Conservation (phyloP, 2,888 invertebrate species). For the Caenorhabditis sp. region DNA sequence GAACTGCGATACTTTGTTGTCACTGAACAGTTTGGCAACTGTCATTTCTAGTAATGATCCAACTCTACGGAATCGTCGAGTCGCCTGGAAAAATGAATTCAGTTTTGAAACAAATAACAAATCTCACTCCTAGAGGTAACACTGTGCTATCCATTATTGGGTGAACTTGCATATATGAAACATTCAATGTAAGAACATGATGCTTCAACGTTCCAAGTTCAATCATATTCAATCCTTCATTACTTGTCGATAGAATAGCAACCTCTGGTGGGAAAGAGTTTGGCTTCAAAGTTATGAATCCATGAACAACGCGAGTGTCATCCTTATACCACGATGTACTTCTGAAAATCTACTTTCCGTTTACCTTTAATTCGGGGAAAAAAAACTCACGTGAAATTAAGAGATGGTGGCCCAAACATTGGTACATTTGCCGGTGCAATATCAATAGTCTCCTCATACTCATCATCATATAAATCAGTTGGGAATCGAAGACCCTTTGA, state of each 20-base stretch:
- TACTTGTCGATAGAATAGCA: constrained; percentile 68
- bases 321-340: constrained; percentile 61
- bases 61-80: constrained; percentile 64
- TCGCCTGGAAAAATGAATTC: constrained; percentile 47
- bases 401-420: constrained; percentile 71
- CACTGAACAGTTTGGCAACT: constrained; percentile 66
- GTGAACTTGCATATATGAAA: constrained; percentile 71
- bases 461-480: constrained; percentile 61
- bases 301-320: constrained; percentile 66
- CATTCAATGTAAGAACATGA: constrained; percentile 68
- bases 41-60: constrained; percentile 69
- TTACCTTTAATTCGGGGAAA: no score
- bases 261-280: constrained; percentile 69
- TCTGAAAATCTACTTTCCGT: constrained; percentile 29
- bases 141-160: constrained; percentile 66
- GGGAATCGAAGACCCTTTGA: constrained; percentile 67
- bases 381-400: constrained; percentile 66
- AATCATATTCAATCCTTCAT: constrained; percentile 70
- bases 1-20: constrained; percentile 67
- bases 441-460: constrained; percentile 68
- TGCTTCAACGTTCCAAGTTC: constrained; percentile 66
- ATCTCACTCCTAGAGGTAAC: constrained; percentile 64
- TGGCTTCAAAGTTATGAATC: constrained; percentile 68
- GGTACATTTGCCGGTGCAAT: constrained; percentile 69
- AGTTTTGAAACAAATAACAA: not conserved